phyloP scores from a whole-genome alignment of 2,888 invertebrate species.

The Leptinotarsa haldemani region DNA sequence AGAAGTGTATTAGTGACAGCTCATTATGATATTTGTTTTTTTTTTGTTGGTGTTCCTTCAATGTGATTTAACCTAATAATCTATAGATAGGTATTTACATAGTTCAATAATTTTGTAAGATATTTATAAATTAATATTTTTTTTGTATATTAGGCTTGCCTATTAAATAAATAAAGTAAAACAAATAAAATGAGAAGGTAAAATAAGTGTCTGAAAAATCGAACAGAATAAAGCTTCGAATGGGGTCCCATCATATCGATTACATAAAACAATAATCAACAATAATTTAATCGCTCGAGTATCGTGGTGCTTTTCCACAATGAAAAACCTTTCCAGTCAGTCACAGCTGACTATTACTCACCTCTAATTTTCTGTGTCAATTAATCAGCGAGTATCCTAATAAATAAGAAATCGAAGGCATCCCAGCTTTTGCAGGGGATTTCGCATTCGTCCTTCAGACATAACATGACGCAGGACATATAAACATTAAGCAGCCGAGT shows the following conservation, averaged over 20 bases:
- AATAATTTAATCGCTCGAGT: not conserved
- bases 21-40: no score
- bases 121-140: no score
- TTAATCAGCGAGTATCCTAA: slow-evolving; percentile 33
- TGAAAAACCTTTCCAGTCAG: not conserved
- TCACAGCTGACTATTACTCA: slow-evolving; percentile 5
- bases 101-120: no score
- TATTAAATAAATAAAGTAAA: no score
- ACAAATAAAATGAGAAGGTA: no score
- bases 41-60: no score
- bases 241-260: not conserved
- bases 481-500: slow-evolving; percentile 58
- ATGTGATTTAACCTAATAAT: no score
- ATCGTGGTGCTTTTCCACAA: not conserved
- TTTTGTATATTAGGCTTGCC: no score
- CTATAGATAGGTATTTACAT: no score
- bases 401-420: slow-evolving; percentile 45
- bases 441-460: slow-evolving; percentile 55
- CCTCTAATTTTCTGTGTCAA: slow-evolving; percentile 21
- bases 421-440: slow-evolving; percentile 49
- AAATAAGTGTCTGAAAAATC: not conserved
- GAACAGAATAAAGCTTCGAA: not conserved
- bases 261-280: not conserved
- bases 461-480: slow-evolving; percentile 55
- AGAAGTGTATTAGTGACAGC: no score